Percentiles rank a stretch among this genome's conserved stretches.
Evolutionary conservation across 92 coral and sea anemone species (phyloP).

Genomic region (Porites divaricata): DNA sequence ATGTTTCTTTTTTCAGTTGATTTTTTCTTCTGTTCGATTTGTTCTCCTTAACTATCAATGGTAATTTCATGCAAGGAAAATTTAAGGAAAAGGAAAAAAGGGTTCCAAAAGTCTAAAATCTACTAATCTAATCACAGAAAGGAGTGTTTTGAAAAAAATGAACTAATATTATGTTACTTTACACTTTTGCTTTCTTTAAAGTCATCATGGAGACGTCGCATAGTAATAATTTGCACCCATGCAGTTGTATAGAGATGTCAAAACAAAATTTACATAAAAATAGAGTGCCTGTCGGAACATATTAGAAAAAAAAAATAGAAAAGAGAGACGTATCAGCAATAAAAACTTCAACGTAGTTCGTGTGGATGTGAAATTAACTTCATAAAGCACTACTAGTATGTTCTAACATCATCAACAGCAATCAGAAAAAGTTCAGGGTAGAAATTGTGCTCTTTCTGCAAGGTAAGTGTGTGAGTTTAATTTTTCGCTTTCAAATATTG

Average conservation of each 20-base stretch:
- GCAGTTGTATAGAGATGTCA: background rate
- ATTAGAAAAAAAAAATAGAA: background rate
- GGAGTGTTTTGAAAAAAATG: background rate
- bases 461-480: too few species aligned
- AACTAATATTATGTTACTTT: background rate
- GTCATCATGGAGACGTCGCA: background rate
- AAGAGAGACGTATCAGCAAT: background rate
- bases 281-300: background rate
- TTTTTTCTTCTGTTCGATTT: background rate
- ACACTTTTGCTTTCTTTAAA: background rate
- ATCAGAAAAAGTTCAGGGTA: too few species aligned
- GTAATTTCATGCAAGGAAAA: background rate
- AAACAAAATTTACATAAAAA: background rate
- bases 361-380: too few species aligned
- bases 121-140: background rate
- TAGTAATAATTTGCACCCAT: background rate
- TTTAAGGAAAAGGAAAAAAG: background rate
- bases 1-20: background rate
- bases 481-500: too few species aligned
- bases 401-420: too few species aligned
- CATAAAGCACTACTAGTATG: too few species aligned
- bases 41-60: background rate
- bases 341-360: background rate
- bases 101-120: background rate
- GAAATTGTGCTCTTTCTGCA: too few species aligned